A percentile compares a stretch with the other conserved stretches of the same genome.
Conservation (phyloP, 30 jellyfish, hydroid and myxozoan genomes). For the Nemopilema nomurai region DNA sequence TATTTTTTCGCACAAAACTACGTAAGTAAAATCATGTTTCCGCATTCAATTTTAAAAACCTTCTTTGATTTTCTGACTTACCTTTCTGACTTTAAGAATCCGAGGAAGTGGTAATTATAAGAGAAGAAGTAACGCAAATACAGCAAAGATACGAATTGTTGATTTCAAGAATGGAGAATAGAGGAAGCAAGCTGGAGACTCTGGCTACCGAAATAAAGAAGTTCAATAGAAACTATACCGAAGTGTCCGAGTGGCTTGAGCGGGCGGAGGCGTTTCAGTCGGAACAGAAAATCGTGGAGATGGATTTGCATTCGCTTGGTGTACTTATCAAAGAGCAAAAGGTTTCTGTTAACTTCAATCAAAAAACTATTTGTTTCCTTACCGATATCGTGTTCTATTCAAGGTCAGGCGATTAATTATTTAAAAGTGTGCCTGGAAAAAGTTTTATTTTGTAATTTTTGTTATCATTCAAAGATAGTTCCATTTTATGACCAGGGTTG, state of each 20-base stretch:
- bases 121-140: conserved; percentile 62
- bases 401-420: too few species aligned
- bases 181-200: conserved; percentile 82
- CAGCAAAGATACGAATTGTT: conserved; percentile 70
- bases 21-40: too few species aligned
- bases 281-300: conserved; percentile 56
- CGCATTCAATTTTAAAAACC: not conserved
- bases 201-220: conserved; percentile 74
- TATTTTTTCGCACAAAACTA: too few species aligned
- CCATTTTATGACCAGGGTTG: too few species aligned
- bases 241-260: conserved; percentile 86
- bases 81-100: conserved; percentile 4
- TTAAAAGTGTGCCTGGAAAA: too few species aligned
- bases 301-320: conserved; percentile 45
- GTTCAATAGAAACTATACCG: conserved; percentile 73
- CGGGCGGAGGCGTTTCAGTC: conserved; percentile 75
- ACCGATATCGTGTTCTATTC: too few species aligned
- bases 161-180: conserved; percentile 70
- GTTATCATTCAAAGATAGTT: too few species aligned
- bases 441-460: too few species aligned
- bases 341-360: conserved; percentile 44
- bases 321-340: conserved; percentile 64
- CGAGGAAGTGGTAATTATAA: conserved; percentile 44
- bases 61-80: not conserved
- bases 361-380: too few species aligned